These are phyloP conservation scores for Sebastes hopkinsi DNA, from an alignment of 2,797 vertebrate species.

Conservation along the genomic window DNA sequence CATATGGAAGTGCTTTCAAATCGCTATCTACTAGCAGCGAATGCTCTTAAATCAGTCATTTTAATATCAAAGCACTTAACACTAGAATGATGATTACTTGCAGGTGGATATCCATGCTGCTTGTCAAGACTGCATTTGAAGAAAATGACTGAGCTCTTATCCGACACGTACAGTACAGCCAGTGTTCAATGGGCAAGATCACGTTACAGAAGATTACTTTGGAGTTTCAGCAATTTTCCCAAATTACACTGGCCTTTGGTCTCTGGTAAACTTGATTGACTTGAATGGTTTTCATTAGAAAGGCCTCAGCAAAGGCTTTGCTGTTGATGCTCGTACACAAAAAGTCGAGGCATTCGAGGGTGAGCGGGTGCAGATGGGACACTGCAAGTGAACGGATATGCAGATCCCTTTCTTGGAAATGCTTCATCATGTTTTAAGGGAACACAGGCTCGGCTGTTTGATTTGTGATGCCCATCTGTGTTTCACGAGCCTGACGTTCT, in stretches of 20 bases:
- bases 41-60: conserved; percentile 85
- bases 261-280: conserved; percentile 83
- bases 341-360: conserved; percentile 57
- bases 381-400: conserved; percentile 59
- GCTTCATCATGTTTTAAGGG: conserved; percentile 56
- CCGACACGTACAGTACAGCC: conserved; percentile 85
- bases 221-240: conserved; percentile 83
- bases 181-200: conserved; percentile 80
- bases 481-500: conserved; percentile 18
- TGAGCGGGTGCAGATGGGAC: conserved; percentile 76
- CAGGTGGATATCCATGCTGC: conserved; percentile 79
- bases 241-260: conserved; percentile 87
- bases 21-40: conserved; percentile 80
- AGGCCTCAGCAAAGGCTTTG: conserved; percentile 57
- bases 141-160: conserved; percentile 85
- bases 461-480: conserved; percentile 35
- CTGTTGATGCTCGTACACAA: conserved; percentile 76
- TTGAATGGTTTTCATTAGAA: conserved; percentile 87
- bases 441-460: conserved; percentile 19
- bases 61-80: conserved; percentile 89
- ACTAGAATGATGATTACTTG: conserved; percentile 86
- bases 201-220: conserved; percentile 86
- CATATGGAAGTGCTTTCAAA: conserved; percentile 82
- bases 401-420: conserved; percentile 61
- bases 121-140: conserved; percentile 82